A percentile compares a stretch with the other conserved stretches of the same genome.
phyloP scores from a whole-genome alignment of 1,140 invertebrate genomes.

The Pseudobourletiella spinata region DNA sequence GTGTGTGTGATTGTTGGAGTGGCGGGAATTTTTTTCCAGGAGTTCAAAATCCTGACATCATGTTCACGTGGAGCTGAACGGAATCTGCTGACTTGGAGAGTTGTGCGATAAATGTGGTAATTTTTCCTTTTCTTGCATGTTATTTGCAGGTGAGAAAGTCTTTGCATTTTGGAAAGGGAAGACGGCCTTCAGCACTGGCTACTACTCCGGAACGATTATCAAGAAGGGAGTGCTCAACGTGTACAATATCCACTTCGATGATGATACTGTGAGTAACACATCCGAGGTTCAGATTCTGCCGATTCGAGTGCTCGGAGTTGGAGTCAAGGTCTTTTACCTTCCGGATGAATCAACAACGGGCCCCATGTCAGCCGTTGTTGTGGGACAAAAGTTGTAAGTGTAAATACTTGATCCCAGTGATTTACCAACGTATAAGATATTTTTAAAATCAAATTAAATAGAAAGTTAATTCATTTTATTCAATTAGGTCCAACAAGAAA shows the following conservation, averaged over 20 bases:
- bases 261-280: neutral
- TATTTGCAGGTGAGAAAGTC: neutral
- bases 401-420: neutral
- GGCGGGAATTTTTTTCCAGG: too few species aligned
- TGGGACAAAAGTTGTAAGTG: constrained; percentile 1
- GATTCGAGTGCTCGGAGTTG: neutral
- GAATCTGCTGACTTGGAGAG: too few species aligned
- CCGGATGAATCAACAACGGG: neutral
- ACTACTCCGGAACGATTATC: neutral
- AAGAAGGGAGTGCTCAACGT: neutral
- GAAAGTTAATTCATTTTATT: too few species aligned
- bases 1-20: too few species aligned
- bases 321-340: neutral
- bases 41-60: too few species aligned
- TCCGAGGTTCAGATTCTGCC: constrained; percentile 1
- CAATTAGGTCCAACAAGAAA: too few species aligned
- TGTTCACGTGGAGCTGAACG: too few species aligned
- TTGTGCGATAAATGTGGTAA: too few species aligned
- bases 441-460: neutral
- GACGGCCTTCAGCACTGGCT: neutral
- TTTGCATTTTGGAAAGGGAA: neutral
- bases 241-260: constrained; percentile 1
- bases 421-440: neutral
- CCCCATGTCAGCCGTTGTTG: neutral
- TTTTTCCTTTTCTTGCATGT: too few species aligned